Base-by-base conservation (phyloP, 2,797 vertebrate species). In the Arrhamphus sclerolepis region DNA sequence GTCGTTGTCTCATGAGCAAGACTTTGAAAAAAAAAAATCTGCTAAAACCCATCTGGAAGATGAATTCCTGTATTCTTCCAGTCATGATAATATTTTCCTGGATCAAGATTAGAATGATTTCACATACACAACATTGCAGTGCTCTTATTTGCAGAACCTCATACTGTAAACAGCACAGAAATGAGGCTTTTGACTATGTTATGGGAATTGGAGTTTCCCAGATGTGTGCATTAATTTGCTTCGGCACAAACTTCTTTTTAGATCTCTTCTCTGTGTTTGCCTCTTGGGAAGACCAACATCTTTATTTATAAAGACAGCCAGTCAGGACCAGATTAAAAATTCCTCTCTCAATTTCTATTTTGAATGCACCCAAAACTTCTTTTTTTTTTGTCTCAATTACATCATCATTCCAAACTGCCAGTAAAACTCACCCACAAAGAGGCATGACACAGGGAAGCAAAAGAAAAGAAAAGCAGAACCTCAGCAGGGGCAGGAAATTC, bases 301-400 rank as follows among this genome's bases (percentile, higher is more conserved):
- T 87, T 85, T 88, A 84, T 89, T 85, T 87, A 70, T 74, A 77
- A 79, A 83, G 72, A 75, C 70, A 19, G 75, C 75, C 80, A 75
- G 76, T 78, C 65, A 74, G 77, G 77, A 85, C 80, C 74, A 84
- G 81, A 87, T 80, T 76, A 90, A 72, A 86, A 72, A 89, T 84
- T 90, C 80, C 87, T 87, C 77, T 80, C 80, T 81, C 78, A 87
- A 90, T 90, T 84, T 76, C 74, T 80, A 86, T 82, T 87, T 65
- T 81, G 82, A 84, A 80, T 89, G 85, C 79, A 82, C 75, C 75
- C 78, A 44, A 79, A 80, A 85, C 73, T 62, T 81, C 77, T 38
- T 89, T 80, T n/a, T n/a, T n/a, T n/a, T n/a, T n/a, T n/a, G n/a
- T n/a, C 83, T 75, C 70, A 57, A 84, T 89, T 74, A 86, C 89